These are phyloP conservation scores for Malthinus flaveolus DNA, from an alignment of 2,888 invertebrate species.

Conservation along the genomic window DNA sequence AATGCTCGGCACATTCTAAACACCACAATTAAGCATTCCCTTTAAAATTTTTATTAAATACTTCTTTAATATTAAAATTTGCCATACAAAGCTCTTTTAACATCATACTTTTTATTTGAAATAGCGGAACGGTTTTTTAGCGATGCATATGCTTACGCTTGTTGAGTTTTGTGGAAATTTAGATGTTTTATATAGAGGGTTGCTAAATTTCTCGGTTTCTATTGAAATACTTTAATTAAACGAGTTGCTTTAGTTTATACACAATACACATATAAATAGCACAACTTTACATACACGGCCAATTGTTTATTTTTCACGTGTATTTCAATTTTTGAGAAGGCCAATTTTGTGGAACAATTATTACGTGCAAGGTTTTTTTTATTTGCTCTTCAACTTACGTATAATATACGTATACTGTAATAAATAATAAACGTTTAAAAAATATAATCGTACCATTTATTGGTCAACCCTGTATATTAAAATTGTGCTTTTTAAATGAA, in stretches of 20 bases:
- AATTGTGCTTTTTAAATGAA: too few relatives aligned
- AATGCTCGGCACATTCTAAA: too few relatives aligned
- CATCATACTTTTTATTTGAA: conserved; percentile 2
- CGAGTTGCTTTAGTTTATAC: conserved; percentile 7
- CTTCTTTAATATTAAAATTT: conserved; percentile 6
- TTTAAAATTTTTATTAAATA: conserved; percentile 2
- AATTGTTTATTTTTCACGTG: conserved; percentile 18
- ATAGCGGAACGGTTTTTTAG: conserved; percentile 2
- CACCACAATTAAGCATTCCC: not conserved
- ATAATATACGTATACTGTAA: too few relatives aligned
- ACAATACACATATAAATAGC: not conserved
- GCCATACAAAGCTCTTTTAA: conserved; percentile 4
- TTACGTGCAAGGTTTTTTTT: too few relatives aligned
- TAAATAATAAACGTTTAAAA: too few relatives aligned
- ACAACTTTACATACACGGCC: conserved; percentile 18
- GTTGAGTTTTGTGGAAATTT: conserved; percentile 1
- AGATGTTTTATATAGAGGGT: conserved; percentile 3
- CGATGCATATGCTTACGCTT: conserved; percentile 1
- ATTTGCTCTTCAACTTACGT: too few relatives aligned
- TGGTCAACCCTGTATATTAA: too few relatives aligned
- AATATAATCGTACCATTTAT: too few relatives aligned
- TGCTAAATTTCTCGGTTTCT: conserved; percentile 9
- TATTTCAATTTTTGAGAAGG: conserved; percentile 15
- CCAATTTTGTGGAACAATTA: too few relatives aligned
- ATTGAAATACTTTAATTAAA: conserved; percentile 13